A percentile compares a stretch with the other conserved stretches of the same genome.
Evolutionary conservation across 2,113 vertebrate genomes (phyloP).

Genomic region (Oreochromis spilurus): DNA sequence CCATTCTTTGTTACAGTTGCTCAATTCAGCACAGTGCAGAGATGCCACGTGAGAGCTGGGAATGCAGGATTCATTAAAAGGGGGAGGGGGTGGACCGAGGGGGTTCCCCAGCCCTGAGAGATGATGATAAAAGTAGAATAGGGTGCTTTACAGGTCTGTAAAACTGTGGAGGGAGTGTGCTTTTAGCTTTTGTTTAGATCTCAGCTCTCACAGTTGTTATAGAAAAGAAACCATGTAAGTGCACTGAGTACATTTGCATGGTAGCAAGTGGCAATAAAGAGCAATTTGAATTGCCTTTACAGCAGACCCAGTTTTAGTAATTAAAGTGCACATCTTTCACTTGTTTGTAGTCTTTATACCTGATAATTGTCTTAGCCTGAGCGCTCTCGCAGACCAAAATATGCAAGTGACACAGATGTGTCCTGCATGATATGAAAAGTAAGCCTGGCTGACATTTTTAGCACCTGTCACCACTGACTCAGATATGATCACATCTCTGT

Average conservation of each 20-base stretch:
- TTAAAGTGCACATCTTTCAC: background rate
- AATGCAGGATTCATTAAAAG: slow-evolving; percentile 56
- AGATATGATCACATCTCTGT: background rate
- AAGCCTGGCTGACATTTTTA: background rate
- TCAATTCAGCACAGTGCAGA: slow-evolving; percentile 53
- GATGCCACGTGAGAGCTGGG: slow-evolving; percentile 65
- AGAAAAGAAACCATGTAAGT: background rate
- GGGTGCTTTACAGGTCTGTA: slow-evolving; percentile 15
- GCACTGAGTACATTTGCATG: background rate
- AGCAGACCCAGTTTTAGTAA: no score
- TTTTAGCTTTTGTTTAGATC: background rate
- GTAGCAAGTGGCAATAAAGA: background rate
- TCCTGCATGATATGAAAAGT: background rate
- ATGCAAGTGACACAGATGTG: background rate
- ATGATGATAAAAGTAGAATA: slow-evolving; percentile 36
- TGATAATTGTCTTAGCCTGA: background rate
- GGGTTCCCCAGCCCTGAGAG: slow-evolving; percentile 46
- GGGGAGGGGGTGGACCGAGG: slow-evolving; percentile 6
- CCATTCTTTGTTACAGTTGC: slow-evolving; percentile 69
- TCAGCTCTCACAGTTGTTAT: background rate
- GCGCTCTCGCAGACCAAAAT: background rate
- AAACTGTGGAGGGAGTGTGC: background rate
- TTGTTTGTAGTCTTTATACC: background rate
- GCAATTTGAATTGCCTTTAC: background rate
- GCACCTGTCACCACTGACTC: background rate